Evolutionary conservation across 2,888 invertebrate genomes (phyloP).

Genomic region (Nebria brevicollis): DNA sequence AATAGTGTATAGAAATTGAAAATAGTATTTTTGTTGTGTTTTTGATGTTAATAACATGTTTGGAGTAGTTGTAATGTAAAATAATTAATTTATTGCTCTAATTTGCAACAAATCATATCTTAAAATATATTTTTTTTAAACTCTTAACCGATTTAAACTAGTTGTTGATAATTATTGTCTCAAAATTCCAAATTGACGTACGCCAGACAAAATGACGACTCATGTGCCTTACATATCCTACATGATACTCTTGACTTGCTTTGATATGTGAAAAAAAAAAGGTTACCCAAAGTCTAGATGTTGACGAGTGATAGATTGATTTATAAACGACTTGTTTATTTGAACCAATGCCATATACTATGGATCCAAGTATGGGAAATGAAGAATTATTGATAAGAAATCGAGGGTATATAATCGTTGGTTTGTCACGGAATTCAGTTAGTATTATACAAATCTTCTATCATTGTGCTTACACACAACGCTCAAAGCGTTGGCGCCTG

Average conservation of each 20-base stretch:
- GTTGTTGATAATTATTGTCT: too few species aligned
- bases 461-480: constrained; percentile 24
- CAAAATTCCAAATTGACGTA: too few species aligned
- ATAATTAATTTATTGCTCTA: too few species aligned
- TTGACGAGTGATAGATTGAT: constrained; percentile 19
- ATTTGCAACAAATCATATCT: too few species aligned
- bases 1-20: too few species aligned
- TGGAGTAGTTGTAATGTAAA: too few species aligned
- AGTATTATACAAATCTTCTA: constrained; percentile 40
- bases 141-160: too few species aligned
- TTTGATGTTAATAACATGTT: too few species aligned
- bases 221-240: not conserved
- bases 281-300: constrained; percentile 44
- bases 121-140: too few species aligned
- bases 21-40: too few species aligned
- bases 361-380: constrained; percentile 7
- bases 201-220: not conserved
- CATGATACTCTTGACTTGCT: not conserved
- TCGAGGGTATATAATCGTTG: constrained; percentile 23
- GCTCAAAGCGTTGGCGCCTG: constrained; percentile 49
- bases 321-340: constrained; percentile 3
- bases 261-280: constrained; percentile 34
- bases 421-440: not conserved
- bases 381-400: constrained; percentile 27
- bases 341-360: not conserved